Evolutionary conservation across 1,140 invertebrate species (phyloP).

Genomic region (Penaeus indicus): DNA sequence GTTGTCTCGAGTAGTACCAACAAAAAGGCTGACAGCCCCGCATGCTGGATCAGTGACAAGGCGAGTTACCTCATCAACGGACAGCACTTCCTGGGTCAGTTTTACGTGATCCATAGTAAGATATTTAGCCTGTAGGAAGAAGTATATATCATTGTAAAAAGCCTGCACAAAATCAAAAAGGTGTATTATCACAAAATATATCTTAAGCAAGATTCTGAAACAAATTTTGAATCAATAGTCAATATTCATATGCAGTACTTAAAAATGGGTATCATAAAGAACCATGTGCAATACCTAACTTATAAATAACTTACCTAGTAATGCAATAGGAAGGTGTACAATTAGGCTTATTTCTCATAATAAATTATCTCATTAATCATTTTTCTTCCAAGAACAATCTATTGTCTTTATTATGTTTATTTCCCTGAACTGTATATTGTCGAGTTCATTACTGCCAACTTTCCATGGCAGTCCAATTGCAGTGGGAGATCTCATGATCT

Average conservation of each 20-base stretch:
- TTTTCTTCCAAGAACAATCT: too few species aligned
- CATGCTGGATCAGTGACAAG: slow-evolving; percentile 71
- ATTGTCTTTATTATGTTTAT: too few species aligned
- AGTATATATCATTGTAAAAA: neutral
- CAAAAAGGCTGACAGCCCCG: slow-evolving; percentile 90
- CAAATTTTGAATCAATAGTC: neutral
- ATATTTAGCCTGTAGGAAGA: slow-evolving; percentile 27
- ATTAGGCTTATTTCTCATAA: too few species aligned
- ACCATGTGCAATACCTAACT: too few species aligned
- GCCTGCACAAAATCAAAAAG: neutral
- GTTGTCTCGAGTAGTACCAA: slow-evolving; percentile 81
- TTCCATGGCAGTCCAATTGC: too few species aligned
- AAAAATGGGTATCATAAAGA: too few species aligned
- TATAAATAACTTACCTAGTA: too few species aligned
- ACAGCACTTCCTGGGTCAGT: slow-evolving; percentile 49
- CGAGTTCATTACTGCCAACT: too few species aligned
- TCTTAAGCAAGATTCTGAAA: neutral
- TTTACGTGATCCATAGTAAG: slow-evolving; percentile 53
- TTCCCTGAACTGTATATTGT: too few species aligned
- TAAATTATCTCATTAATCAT: too few species aligned
- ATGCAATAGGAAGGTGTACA: too few species aligned
- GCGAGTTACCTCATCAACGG: slow-evolving; percentile 56
- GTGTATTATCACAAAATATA: neutral
- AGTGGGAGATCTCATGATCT: too few species aligned
- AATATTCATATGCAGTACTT: neutral